Evolutionary conservation across 1,140 invertebrate species (phyloP), one percentile per base, ranked within the genome.

Genomic region (Sinella curviseta): DNA sequence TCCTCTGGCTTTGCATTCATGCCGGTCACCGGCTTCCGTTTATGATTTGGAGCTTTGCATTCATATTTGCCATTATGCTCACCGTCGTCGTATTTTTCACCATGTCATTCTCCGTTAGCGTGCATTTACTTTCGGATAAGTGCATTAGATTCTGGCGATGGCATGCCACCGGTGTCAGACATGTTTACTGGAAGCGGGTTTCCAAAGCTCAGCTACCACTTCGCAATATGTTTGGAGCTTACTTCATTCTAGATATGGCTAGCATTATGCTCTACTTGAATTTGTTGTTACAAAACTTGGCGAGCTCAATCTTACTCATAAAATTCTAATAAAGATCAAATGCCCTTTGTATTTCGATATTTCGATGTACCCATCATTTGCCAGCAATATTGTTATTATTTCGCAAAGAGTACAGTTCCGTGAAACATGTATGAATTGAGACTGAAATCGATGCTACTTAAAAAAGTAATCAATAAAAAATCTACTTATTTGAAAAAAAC

Each of bases 61-160:
- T 70, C 65, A 70, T 70, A 31, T 70, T 70, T 33, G 65, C 65
- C 8, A 70, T 33, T 14, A 33, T 70, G 31, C 31, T 70, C 3
- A 70, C 31, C 12, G 65, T 70, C 12, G 31, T 70, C n/a, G 65
- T 70, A 14, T 70, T 70, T 33, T 70, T 70, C 65, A 30, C 28
- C 3, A 70, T 70, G 65, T 31, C 28, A 4, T 70, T 70, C 31
- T 70, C 26, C 31, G 65, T 70, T 12, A 70, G n/a, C 1, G 65
- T 70, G 1, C 65, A 70, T 33, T 70, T 70, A 33, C 65, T 30
- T 3, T 70, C 65, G 8, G 65, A 70, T 33, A 33, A 14, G 24
- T 70, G 8, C 65, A 17, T 30, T 17, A 30, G 30, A 33, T 70
- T 12, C 12, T 30, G 65, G 31, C 3, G 30, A 33, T n/a, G 26